These are phyloP conservation scores for Cerastis leucographa DNA, from an alignment of 2,888 invertebrate genomes.

Conservation along the genomic window DNA sequence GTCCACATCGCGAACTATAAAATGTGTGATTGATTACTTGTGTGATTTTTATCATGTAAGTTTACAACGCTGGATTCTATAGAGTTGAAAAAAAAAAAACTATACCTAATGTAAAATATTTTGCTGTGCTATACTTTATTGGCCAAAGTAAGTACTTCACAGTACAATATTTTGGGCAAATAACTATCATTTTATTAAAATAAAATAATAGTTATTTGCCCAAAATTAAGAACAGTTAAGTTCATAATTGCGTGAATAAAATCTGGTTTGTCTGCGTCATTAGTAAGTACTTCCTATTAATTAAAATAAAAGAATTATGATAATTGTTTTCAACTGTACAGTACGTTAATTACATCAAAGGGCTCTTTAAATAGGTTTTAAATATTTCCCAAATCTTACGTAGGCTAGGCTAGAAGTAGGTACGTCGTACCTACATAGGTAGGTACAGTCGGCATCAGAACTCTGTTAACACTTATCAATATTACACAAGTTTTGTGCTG, in stretches of 20 bases:
- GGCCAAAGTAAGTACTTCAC: not conserved
- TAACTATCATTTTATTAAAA: no score
- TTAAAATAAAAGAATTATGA: not conserved
- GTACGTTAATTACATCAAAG: not conserved
- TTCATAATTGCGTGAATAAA: not conserved
- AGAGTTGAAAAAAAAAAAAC: not conserved
- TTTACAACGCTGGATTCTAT: constrained; percentile 2
- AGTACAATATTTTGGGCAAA: not conserved
- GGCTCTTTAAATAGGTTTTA: not conserved
- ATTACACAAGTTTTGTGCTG: no score
- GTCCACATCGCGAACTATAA: not conserved
- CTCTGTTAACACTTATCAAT: no score
- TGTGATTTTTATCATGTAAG: constrained; percentile 18
- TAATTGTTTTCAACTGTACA: not conserved
- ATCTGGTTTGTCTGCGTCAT: not conserved
- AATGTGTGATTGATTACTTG: constrained; percentile 11
- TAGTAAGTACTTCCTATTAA: not conserved
- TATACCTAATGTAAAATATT: not conserved
- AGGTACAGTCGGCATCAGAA: not conserved
- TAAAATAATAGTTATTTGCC: not conserved
- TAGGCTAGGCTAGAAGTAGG: no score
- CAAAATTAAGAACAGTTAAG: not conserved
- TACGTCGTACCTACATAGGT: not conserved
- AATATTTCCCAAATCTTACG: no score
- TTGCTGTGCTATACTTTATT: not conserved